phyloP scores from a whole-genome alignment of 2,888 invertebrate species.

The Petrolisthes cinctipes region DNA sequence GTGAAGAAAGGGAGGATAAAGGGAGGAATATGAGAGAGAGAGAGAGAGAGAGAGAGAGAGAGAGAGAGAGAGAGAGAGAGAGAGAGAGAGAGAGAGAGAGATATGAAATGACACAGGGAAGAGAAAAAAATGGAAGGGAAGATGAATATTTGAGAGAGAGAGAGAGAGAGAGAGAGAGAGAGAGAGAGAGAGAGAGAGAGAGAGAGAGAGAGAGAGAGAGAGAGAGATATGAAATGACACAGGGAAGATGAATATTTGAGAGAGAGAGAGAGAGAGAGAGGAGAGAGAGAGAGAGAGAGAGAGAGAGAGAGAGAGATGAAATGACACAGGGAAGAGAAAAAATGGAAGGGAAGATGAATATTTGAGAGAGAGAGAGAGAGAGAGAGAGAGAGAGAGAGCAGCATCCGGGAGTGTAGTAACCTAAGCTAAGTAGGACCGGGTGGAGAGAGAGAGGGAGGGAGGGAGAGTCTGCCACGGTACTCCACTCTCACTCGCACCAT shows the following conservation, averaged over 20 bases:
- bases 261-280: not conserved
- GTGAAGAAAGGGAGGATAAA: not conserved
- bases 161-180: not conserved
- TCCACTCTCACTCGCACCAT: not conserved
- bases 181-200: not conserved
- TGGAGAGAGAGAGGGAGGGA: slow-evolving; percentile 2
- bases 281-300: not conserved
- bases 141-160: not conserved
- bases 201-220: not conserved
- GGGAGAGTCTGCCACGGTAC: not conserved
- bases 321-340: not conserved
- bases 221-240: too few species aligned
- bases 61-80: not conserved
- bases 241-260: not conserved
- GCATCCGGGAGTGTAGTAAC: slow-evolving; percentile 28
- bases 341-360: not conserved
- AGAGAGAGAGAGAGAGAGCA: slow-evolving; percentile 15
- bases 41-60: not conserved
- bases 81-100: not conserved
- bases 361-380: not conserved
- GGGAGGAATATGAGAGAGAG: too few species aligned
- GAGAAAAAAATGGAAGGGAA: not conserved
- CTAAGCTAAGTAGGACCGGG: slow-evolving; percentile 12
- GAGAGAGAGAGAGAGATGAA: not conserved
- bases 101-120: not conserved